A percentile compares a stretch with the other conserved stretches of the same genome.
Evolutionary conservation across 92 coral and sea anemone genomes (phyloP).

Genomic region (Ricordea florida): DNA sequence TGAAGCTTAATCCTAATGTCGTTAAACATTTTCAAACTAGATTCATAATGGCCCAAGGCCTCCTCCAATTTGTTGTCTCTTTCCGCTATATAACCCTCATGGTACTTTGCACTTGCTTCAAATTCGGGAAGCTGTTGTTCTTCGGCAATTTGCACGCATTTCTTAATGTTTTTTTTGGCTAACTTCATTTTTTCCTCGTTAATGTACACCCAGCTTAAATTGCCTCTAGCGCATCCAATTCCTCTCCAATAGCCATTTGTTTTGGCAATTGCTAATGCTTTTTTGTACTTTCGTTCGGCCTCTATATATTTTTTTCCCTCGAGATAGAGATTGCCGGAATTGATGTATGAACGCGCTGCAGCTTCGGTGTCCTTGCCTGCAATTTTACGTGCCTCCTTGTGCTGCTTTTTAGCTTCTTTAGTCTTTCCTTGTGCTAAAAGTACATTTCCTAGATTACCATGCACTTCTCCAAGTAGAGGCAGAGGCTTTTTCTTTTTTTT

Average conservation of each 20-base stretch:
- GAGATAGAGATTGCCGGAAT: background rate
- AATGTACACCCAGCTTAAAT: background rate
- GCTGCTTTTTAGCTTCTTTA: background rate
- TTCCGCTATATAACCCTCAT: background rate
- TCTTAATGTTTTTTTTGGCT: background rate
- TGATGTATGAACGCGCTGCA: background rate
- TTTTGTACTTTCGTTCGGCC: background rate
- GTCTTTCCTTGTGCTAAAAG: too few species aligned
- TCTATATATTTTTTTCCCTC: background rate
- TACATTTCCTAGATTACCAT: too few species aligned
- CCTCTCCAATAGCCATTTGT: background rate
- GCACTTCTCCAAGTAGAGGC: too few species aligned
- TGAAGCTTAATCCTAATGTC: background rate
- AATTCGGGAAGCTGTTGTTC: background rate
- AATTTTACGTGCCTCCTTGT: background rate
- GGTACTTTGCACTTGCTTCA: background rate
- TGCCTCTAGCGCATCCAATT: background rate
- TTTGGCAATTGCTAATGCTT: background rate
- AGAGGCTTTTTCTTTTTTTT: too few species aligned
- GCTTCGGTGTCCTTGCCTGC: background rate
- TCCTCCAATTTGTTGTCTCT: background rate
- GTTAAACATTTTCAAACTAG: background rate
- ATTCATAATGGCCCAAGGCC: background rate
- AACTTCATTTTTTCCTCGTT: background rate
- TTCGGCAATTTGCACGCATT: background rate